Evolutionary conservation across 2,888 invertebrate genomes (phyloP).

Genomic region (Orchesellides sinensis): DNA sequence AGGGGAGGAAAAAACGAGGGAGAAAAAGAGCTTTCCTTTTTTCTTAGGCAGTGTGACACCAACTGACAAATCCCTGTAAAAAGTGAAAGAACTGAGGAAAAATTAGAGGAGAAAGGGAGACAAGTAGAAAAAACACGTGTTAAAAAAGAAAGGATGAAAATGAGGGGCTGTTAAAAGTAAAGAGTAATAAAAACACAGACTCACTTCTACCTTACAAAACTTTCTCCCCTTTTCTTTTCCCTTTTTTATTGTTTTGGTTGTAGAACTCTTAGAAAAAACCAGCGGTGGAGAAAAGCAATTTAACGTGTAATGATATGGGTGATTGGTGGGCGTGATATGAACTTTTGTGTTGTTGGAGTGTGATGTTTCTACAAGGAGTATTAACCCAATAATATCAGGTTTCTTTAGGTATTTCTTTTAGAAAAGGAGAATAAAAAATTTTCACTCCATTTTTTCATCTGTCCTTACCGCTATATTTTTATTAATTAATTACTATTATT

Average conservation of each 20-base stretch:
- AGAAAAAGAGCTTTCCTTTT: conserved; percentile 26
- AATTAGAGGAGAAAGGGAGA: conserved; percentile 24
- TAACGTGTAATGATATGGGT: too few species aligned
- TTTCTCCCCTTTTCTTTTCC: conserved; percentile 11
- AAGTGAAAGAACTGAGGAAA: conserved; percentile 20
- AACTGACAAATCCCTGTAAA: conserved; percentile 42
- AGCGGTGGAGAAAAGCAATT: neutral
- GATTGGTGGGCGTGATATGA: too few species aligned
- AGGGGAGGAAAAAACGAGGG: conserved; percentile 20
- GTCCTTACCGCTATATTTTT: too few species aligned
- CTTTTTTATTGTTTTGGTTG: neutral
- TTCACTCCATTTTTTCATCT: too few species aligned
- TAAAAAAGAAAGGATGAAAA: conserved; percentile 6
- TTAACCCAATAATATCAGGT: too few species aligned
- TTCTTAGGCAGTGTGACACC: conserved; percentile 36
- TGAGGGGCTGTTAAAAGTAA: conserved; percentile 25
- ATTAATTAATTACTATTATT: too few species aligned
- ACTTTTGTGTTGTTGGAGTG: too few species aligned
- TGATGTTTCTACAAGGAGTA: too few species aligned
- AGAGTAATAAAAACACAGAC: too few species aligned
- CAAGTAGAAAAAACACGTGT: conserved; percentile 50
- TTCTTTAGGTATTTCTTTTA: too few species aligned
- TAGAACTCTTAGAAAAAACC: neutral
- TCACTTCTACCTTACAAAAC: too few species aligned
- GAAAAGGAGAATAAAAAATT: too few species aligned